Conservation (phyloP, 2,888 invertebrate species). For the Drosophila tripunctata region DNA sequence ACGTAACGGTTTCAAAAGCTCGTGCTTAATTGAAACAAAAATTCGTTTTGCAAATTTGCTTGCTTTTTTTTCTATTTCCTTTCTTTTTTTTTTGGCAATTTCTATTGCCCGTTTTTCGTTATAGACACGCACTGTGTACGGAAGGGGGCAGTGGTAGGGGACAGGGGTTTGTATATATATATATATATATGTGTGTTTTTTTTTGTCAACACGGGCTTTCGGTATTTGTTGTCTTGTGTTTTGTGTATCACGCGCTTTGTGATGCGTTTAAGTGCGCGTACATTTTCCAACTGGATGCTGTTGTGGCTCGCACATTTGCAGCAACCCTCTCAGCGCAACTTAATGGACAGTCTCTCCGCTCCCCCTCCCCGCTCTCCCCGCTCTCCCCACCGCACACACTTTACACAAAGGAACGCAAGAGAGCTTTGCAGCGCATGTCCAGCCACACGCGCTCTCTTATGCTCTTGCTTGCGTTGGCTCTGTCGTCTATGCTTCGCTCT, state of each 20-base stretch:
- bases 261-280: conserved; percentile 76
- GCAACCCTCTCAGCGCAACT: conserved; percentile 43
- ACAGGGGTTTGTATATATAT: conserved; percentile 43
- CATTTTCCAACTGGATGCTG: conserved; percentile 84
- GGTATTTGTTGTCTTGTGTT: conserved; percentile 21
- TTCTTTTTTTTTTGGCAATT: conserved; percentile 43
- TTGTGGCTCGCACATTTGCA: conserved; percentile 55
- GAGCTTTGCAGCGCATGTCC: conserved; percentile 56
- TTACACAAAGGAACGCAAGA: too few species aligned
- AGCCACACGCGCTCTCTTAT: conserved; percentile 26
- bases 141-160: conserved; percentile 41
- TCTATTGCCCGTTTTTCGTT: conserved; percentile 46
- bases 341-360: conserved; percentile 15
- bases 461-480: conserved; percentile 17
- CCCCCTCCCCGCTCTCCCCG: neutral
- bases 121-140: conserved; percentile 64
- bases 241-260: conserved; percentile 61
- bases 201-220: conserved; percentile 62
- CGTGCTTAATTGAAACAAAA: conserved; percentile 38
- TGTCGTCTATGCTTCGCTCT: conserved; percentile 1
- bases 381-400: neutral
- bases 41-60: conserved; percentile 4
- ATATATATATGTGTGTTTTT: conserved; percentile 25
- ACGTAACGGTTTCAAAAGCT: neutral
- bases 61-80: conserved; percentile 14